A percentile compares a stretch with the other conserved stretches of the same genome.
phyloP scores from a whole-genome alignment of 2,888 invertebrate species.

The Phragmatobia fuliginosa region DNA sequence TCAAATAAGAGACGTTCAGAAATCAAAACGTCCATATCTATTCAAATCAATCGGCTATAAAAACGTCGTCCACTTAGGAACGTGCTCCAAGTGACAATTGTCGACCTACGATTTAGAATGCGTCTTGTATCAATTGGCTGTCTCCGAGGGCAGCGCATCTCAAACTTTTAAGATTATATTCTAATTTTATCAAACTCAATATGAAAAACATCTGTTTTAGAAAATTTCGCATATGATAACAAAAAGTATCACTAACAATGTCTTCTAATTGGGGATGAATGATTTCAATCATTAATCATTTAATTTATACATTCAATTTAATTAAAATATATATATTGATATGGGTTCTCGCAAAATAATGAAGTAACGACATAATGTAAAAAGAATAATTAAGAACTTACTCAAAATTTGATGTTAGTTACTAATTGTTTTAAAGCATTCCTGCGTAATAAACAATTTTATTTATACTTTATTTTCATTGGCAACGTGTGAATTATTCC shows the following conservation, averaged over 20 bases:
- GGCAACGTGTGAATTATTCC: background rate
- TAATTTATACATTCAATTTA: background rate
- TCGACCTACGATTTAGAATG: conserved; percentile 58
- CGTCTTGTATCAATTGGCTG: conserved; percentile 65
- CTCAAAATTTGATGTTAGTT: background rate
- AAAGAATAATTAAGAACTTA: background rate
- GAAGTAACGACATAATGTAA: background rate
- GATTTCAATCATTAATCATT: background rate
- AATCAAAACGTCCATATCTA: conserved; percentile 35
- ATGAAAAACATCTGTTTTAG: background rate
- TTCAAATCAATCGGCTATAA: conserved; percentile 48
- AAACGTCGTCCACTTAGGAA: conserved; percentile 37
- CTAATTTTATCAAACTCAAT: background rate
- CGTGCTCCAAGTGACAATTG: conserved; percentile 59
- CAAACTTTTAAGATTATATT: conserved; percentile 33
- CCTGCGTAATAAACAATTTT: background rate
- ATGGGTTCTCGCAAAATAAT: background rate
- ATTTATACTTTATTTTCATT: background rate
- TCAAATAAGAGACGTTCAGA: conserved; percentile 28
- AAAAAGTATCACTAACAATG: background rate
- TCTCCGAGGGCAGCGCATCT: conserved; percentile 31
- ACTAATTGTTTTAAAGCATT: background rate
- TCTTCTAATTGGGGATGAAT: too few relatives aligned
- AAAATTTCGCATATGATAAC: background rate
- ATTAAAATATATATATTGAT: background rate